Percentiles rank a stretch among this genome's conserved stretches.
Conservation (phyloP, 1,140 invertebrate genomes). For the Bombus fervidus region DNA sequence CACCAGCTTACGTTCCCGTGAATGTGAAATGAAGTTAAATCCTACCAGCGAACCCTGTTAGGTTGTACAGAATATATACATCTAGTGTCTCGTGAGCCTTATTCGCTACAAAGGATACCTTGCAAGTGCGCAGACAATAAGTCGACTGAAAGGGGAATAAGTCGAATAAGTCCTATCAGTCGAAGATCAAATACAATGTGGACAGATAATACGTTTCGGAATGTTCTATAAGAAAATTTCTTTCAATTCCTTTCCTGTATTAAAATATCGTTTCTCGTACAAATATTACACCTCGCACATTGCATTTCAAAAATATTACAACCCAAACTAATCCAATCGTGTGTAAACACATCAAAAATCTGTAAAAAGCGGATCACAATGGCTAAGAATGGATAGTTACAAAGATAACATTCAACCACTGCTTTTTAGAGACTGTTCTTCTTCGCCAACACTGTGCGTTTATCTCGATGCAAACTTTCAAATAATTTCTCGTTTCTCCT, state of each 20-base stretch:
- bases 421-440: too few species aligned
- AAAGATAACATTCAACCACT: neutral
- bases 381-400: neutral
- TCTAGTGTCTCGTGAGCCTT: slow-evolving; percentile 9
- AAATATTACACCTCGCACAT: too few species aligned
- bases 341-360: neutral
- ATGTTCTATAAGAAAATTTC: neutral
- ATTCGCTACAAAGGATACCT: neutral
- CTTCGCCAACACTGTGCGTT: too few species aligned
- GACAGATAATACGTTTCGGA: neutral
- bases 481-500: neutral
- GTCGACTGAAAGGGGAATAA: neutral
- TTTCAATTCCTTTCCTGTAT: neutral
- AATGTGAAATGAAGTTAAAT: slow-evolving; percentile 72
- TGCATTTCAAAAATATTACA: neutral
- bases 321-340: neutral
- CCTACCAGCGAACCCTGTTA: slow-evolving; percentile 40
- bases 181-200: neutral
- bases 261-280: neutral
- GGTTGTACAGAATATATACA: slow-evolving; percentile 15
- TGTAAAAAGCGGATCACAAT: neutral
- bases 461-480: neutral
- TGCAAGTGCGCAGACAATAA: neutral
- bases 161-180: neutral
- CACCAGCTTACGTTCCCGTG: slow-evolving; percentile 60